phyloP scores from a whole-genome alignment of 2,797 vertebrate genomes.

The Zenarchopterus dispar region DNA sequence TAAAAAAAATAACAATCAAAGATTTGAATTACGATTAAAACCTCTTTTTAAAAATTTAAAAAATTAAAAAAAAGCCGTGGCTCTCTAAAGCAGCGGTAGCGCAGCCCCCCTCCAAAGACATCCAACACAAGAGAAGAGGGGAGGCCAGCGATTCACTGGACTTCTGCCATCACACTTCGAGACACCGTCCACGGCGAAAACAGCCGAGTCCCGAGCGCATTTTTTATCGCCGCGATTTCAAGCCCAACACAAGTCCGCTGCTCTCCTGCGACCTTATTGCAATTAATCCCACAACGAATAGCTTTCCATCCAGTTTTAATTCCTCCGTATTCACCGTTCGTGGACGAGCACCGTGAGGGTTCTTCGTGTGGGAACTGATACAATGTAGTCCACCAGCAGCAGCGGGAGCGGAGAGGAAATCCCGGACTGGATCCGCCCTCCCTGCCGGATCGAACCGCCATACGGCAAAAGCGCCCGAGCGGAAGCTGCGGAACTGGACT shows the following conservation, averaged over 20 bases:
- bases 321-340: conserved; percentile 71
- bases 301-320: conserved; percentile 75
- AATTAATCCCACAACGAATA: conserved; percentile 72
- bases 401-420: conserved; percentile 73
- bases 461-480: conserved; percentile 14
- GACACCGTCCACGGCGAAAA: conserved; percentile 78
- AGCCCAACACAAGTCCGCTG: conserved; percentile 44
- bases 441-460: conserved; percentile 73
- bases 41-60: too few relatives aligned
- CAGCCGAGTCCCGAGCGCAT: conserved; percentile 71
- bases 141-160: conserved; percentile 85
- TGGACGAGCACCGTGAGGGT: conserved; percentile 65
- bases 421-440: conserved; percentile 65
- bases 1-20: conserved; percentile 42
- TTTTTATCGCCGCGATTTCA: conserved; percentile 48
- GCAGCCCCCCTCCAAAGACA: conserved; percentile 80
- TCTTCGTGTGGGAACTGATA: conserved; percentile 83
- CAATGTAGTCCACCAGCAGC: conserved; percentile 82
- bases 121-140: conserved; percentile 80
- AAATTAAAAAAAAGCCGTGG: conserved; percentile 38
- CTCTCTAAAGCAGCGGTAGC: conserved; percentile 65
- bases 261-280: conserved; percentile 51
- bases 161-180: conserved; percentile 83
- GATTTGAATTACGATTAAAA: conserved; percentile 43
- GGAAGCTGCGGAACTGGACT: conserved; percentile 79